Evolutionary conservation across 2,113 vertebrate genomes (phyloP).

Genomic region (Myocastor coypus): DNA sequence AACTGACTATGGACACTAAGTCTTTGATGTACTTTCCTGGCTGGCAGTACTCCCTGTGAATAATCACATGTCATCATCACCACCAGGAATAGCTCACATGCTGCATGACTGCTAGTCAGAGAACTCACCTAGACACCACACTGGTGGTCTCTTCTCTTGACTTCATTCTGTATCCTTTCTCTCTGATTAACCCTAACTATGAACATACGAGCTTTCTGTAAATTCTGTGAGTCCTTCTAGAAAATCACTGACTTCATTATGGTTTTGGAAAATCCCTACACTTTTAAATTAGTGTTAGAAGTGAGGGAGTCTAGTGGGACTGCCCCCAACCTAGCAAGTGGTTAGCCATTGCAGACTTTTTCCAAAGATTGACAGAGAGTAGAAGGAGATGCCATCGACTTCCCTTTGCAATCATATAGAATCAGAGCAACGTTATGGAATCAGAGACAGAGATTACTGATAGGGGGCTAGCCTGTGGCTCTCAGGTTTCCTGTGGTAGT

Average conservation of each 20-base stretch:
- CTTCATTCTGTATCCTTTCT: background rate
- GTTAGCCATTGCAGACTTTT: background rate
- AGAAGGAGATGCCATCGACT: background rate
- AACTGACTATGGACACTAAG: background rate
- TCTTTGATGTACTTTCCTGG: background rate
- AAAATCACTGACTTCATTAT: background rate
- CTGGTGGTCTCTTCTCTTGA: background rate
- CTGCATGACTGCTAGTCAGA: background rate
- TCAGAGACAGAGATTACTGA: background rate
- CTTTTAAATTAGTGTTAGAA: background rate
- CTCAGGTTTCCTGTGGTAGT: background rate
- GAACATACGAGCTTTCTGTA: background rate
- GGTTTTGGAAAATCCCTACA: slow-evolving; percentile 10
- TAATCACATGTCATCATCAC: background rate
- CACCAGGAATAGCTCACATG: background rate
- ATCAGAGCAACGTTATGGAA: background rate
- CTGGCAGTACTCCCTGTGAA: background rate
- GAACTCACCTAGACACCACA: background rate
- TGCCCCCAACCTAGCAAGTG: background rate
- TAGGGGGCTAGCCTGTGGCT: background rate
- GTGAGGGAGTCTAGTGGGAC: background rate
- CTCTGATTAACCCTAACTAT: background rate
- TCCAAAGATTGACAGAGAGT: background rate
- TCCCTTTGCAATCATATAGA: background rate
- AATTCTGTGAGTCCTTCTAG: background rate